Conservation (phyloP, 2,113 vertebrate genomes). For the Plotosus lineatus region DNA sequence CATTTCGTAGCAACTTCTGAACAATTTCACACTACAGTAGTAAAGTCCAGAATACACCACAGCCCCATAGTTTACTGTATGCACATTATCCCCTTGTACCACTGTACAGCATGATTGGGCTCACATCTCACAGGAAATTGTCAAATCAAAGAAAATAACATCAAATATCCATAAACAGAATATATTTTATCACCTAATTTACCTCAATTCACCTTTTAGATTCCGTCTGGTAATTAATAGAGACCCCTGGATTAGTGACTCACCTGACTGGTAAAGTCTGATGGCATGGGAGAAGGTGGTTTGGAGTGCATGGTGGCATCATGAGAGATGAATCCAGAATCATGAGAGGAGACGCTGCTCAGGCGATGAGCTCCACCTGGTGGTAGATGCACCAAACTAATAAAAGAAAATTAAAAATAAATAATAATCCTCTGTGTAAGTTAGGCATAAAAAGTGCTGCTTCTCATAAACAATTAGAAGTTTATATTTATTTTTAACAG, state of each 20-base stretch:
- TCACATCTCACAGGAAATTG: background rate
- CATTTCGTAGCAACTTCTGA: background rate
- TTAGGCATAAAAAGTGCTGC: background rate
- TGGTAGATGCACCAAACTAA: slow-evolving; percentile 90
- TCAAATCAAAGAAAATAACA: too few species aligned
- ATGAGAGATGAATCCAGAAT: slow-evolving; percentile 97
- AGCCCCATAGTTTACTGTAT: background rate
- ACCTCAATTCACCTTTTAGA: background rate
- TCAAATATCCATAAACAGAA: background rate
- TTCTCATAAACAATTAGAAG: background rate
- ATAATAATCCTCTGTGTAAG: background rate
- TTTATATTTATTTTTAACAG: background rate
- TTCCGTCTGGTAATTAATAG: background rate
- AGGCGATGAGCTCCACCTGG: slow-evolving; percentile 84
- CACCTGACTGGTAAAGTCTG: slow-evolving; percentile 97
- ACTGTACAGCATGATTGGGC: background rate
- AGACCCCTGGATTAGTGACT: background rate
- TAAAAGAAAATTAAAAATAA: slow-evolving; percentile 67
- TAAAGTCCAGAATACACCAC: background rate
- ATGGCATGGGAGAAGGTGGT: slow-evolving; percentile 96
- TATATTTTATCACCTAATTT: background rate
- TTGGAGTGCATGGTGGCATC: slow-evolving; percentile 91
- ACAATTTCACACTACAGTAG: background rate
- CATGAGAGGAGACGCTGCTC: slow-evolving; percentile 97
- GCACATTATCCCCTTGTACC: too few species aligned